A percentile compares a stretch with the other conserved stretches of the same genome.
These are phyloP conservation scores for Bradypodion ventrale DNA, from an alignment of 2,797 vertebrate species.

Conservation along the genomic window DNA sequence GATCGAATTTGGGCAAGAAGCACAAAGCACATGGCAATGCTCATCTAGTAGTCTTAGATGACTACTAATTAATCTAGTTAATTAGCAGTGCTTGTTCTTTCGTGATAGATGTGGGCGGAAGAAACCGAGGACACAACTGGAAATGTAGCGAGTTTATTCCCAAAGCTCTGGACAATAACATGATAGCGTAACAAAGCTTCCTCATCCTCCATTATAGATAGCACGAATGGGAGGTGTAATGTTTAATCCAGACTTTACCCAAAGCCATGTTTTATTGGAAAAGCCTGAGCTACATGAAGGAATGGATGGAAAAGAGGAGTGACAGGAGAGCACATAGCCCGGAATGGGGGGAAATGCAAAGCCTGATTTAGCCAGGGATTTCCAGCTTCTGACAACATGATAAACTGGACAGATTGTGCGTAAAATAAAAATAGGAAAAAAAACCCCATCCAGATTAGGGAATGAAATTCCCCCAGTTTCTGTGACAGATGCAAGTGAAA, in stretches of 20 bases:
- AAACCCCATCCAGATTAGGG: not conserved
- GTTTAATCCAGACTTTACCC: not conserved
- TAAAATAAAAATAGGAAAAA: not conserved
- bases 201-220: not conserved
- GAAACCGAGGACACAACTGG: not conserved
- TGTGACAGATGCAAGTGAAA: not conserved
- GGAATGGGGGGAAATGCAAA: not conserved
- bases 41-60: not conserved
- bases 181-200: not conserved
- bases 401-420: too few species aligned
- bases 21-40: not conserved
- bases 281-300: not conserved
- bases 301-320: not conserved
- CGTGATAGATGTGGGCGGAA: not conserved
- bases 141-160: slow-evolving; percentile 1
- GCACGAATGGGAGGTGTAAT: not conserved
- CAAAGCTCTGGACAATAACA: not conserved
- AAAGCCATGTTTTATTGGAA: not conserved
- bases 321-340: not conserved
- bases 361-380: not conserved
- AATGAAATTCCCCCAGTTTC: not conserved
- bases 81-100: not conserved
- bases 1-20: not conserved
- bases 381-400: not conserved
- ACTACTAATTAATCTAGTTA: too few species aligned